Evolutionary conservation across 2,797 vertebrate genomes (phyloP), one percentile per base, ranked within the genome.

Genomic region (Denticeps clupeoides): DNA sequence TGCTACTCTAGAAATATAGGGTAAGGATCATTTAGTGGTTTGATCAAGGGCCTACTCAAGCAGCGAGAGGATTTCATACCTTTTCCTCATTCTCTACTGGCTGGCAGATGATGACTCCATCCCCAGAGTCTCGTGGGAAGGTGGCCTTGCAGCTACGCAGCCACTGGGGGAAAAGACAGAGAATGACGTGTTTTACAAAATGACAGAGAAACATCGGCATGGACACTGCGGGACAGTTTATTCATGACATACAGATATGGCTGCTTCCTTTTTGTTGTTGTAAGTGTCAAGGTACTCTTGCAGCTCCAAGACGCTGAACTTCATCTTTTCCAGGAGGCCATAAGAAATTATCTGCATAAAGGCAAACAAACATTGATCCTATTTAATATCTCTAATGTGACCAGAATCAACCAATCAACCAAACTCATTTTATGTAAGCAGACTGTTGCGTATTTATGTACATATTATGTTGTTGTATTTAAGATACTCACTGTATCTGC

Each of bases 251-350:
- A 98, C 93, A 15, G 84, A 87, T 60, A 92, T 73, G 1, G 88
- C 87, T 7, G 91, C 91, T 65, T 97, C 94, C 65, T 90, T 94
- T 52, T 87, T 87, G 72, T 86, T 93, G 82, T 97, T 97, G 73
- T 99, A 99, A 0, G 93, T 99, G 49, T 99, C 94, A 55, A 98
- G 68, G 61, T 97, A 97, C 72, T 99, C 94, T 59, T 98, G 94
- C 50, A 99, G 82, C 63, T 99, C 94, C 70, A 99, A 55, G 43
- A 94, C 94, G 47, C 91, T 97, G 78, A 99, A 99, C 72, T 99
- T 99, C 67, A 99, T 85, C 70, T 96, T 98, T 56, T 99, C 93
- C 63, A 99, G 80, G 55, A 99, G 88, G 44, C 93, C 93, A 59
- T 87, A 90, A 16, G 89, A 93, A 37, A 95, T 82, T 31, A 99